Conservation (phyloP, 1,140 invertebrate genomes). For the Drosophila grimshawi region DNA sequence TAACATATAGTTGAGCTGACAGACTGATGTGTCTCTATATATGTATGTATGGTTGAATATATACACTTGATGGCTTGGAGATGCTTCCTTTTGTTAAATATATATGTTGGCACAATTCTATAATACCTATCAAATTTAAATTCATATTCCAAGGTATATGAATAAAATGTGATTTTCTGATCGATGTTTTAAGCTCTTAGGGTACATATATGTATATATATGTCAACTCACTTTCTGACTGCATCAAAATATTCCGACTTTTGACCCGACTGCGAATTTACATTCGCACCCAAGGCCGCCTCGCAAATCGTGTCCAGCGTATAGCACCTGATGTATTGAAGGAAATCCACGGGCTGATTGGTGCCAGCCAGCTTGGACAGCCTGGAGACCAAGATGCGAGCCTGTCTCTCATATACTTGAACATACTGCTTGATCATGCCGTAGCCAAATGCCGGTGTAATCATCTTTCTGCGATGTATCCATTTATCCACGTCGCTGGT, state of each 20-base stretch:
- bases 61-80: no score
- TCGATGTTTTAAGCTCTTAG: no score
- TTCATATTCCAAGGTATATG: no score
- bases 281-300: constrained; percentile 55
- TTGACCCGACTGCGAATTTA: constrained; percentile 42
- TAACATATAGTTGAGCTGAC: no score
- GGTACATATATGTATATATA: neutral
- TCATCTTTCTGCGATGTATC: constrained; percentile 90
- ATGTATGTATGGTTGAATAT: no score
- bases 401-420: constrained; percentile 51
- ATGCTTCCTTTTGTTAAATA: no score
- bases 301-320: constrained; percentile 70
- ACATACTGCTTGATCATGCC: constrained; percentile 86
- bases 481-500: constrained; percentile 90
- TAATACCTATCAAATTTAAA: no score
- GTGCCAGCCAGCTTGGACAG: constrained; percentile 15
- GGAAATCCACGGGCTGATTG: constrained; percentile 48
- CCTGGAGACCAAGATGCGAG: constrained; percentile 35
- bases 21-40: no score
- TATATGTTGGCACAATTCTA: no score
- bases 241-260: constrained; percentile 61
- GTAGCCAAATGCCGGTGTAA: constrained; percentile 95
- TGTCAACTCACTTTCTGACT: constrained; percentile 62
- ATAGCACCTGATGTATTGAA: constrained; percentile 49
- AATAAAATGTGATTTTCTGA: no score